Evolutionary conservation across 2,797 vertebrate genomes (phyloP), one percentile per base, ranked within the genome.

Genomic region (Schizopygopsis malacanthus): DNA sequence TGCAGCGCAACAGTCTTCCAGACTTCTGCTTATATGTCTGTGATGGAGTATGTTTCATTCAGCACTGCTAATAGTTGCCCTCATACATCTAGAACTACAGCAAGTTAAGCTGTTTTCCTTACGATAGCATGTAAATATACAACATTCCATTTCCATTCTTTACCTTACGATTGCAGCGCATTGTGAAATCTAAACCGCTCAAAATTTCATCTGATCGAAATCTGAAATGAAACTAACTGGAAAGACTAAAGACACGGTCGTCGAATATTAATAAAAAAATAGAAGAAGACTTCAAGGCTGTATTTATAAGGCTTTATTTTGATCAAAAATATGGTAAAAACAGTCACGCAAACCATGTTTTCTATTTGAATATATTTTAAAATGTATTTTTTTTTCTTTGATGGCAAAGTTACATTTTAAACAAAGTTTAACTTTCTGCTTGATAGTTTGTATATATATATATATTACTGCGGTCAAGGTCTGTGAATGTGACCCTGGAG

Each of bases 1-100:
- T 81, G 89, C 83, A 72, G 25, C 37, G 72, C 63, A n/a, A 52
- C 18, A 28, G 39, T 18, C 37, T 81, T 81, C 6, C 0, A 80
- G 4, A 80, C 67, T 37, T 63, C 67, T 52, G 45, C 16, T 11
- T 10, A 25, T 37, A 56, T 25, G 22, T 54, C 33, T 25, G 13
- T 54, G 33, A 47, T 79, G 15, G 41, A 65, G 16, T 28, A 33
- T 28, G 22, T 47, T 79, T 47, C 16, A 71, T 81, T 41, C 65
- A 81, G 50, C 65, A 18, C 47, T 84, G 72, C 45, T 25, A 77
- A 75, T 52, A 54, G 45, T 43, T 67, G 45, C 22, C 22, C 59
- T 67, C 52, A 9, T 20, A 39, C 13, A 67, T 83, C 13, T 67
- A 18, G 20, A 52, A 67, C 33, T 67, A 16, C 72, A 63, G 25